These are phyloP conservation scores for Tupaia chinensis DNA, from an alignment of 2,113 vertebrate genomes.

Conservation along the genomic window DNA sequence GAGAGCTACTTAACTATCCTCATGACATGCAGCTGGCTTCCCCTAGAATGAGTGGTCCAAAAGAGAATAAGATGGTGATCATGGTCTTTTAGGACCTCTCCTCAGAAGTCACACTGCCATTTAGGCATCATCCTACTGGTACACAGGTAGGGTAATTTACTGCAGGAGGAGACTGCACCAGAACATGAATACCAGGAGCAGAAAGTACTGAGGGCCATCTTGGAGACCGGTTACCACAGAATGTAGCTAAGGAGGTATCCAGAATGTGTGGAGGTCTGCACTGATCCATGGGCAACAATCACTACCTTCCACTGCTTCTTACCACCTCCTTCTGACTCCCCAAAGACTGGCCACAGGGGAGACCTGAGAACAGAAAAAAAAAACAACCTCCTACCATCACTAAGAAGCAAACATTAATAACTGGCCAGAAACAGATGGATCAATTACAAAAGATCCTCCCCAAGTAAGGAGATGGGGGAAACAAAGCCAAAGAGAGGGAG, in stretches of 20 bases:
- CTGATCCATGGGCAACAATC: not conserved
- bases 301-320: not conserved
- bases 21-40: not conserved
- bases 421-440: not conserved
- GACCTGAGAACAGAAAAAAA: not conserved
- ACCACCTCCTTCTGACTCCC: not conserved
- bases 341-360: not conserved
- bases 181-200: not conserved
- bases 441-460: not conserved
- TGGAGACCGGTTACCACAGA: not conserved
- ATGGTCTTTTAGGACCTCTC: not conserved
- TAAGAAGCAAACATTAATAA: not conserved
- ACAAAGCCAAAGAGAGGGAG: not conserved
- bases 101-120: not conserved
- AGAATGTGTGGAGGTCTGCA: not conserved
- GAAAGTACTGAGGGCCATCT: not conserved
- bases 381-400: not conserved
- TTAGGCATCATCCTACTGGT: not conserved
- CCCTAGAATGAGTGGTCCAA: not conserved
- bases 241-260: not conserved
- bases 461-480: not conserved
- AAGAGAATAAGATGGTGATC: not conserved
- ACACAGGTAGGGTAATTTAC: not conserved
- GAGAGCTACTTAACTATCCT: not conserved
- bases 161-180: not conserved